Conservation (phyloP, 2,113 vertebrate genomes). For the Tachycineta bicolor region DNA sequence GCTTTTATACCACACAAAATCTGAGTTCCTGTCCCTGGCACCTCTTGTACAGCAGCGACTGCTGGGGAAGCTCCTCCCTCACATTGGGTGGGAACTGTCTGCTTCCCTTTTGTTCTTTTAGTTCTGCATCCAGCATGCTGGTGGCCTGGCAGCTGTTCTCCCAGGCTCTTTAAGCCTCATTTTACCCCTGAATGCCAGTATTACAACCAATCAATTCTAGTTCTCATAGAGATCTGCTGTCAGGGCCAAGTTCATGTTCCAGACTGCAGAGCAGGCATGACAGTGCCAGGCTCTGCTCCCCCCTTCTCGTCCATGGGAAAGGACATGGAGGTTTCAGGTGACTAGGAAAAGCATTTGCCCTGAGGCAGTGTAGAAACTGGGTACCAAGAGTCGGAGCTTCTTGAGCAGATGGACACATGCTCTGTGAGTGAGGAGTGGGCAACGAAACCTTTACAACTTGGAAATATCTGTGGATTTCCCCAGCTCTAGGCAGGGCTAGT, state of each 20-base stretch:
- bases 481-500: neutral
- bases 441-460: neutral
- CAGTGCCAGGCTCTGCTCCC: neutral
- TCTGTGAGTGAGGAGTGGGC: neutral
- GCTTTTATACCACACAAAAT: neutral
- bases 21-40: neutral
- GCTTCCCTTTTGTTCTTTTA: neutral
- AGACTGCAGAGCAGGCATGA: neutral
- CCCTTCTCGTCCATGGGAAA: accelerated
- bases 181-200: neutral
- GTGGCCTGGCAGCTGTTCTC: neutral
- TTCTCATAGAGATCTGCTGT: neutral
- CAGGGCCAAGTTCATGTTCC: neutral
- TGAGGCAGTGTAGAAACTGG: neutral
- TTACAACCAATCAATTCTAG: neutral
- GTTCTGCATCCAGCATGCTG: neutral
- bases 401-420: neutral
- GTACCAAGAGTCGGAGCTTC: neutral
- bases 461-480: neutral
- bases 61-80: neutral
- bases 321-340: neutral
- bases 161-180: neutral
- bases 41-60: neutral
- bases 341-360: neutral
- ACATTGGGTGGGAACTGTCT: neutral